phyloP scores from a whole-genome alignment of 1,140 invertebrate genomes.

The Pinna nobilis region DNA sequence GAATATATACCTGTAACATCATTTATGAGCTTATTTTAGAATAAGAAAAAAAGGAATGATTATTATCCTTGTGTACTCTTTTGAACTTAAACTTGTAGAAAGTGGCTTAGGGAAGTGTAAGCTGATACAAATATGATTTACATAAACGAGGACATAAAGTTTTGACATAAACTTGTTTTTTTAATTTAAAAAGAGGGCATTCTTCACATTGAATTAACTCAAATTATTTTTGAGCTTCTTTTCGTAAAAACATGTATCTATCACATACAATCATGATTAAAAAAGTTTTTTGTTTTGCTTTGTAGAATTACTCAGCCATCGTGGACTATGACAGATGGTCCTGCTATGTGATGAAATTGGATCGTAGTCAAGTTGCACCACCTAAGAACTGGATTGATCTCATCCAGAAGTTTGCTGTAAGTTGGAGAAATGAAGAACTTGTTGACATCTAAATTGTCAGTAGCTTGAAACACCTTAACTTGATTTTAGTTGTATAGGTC shows the following conservation, averaged over 20 bases:
- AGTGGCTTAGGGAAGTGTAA: too few species aligned
- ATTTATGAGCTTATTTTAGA: too few species aligned
- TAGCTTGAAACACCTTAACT: too few species aligned
- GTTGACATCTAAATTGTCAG: too few species aligned
- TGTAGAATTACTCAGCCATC: conserved; percentile 85
- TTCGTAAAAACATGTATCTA: not conserved
- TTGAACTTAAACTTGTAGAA: too few species aligned
- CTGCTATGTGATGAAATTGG: conserved; percentile 93
- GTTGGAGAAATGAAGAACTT: conserved; percentile 20
- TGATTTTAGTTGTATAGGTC: too few species aligned
- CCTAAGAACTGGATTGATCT: conserved; percentile 87
- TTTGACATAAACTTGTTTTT: too few species aligned
- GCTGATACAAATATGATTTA: too few species aligned
- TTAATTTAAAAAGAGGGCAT: not conserved
- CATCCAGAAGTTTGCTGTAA: conserved; percentile 86
- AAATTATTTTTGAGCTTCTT: not conserved
- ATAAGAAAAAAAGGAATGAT: too few species aligned
- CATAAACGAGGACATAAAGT: too few species aligned
- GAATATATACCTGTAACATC: too few species aligned
- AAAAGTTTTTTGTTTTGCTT: conserved; percentile 4
- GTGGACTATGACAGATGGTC: conserved; percentile 84
- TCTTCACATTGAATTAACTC: not conserved
- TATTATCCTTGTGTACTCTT: too few species aligned
- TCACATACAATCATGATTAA: not conserved
- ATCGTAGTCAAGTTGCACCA: conserved; percentile 83